These are phyloP conservation scores for Cyanocitta stelleri DNA, from an alignment of 2,113 vertebrate genomes.

Conservation along the genomic window DNA sequence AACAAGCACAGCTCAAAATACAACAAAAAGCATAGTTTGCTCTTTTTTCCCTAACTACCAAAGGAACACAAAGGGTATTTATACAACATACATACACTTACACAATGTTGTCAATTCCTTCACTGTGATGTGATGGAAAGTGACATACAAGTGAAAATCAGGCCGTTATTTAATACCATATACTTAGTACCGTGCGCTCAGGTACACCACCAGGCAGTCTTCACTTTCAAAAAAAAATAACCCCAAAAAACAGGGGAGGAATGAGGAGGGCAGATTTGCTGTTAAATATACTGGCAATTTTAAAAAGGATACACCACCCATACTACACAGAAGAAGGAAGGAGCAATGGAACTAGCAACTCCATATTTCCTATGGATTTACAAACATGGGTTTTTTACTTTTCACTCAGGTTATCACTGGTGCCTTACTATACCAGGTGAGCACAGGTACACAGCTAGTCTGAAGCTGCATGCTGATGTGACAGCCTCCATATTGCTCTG, in stretches of 20 bases:
- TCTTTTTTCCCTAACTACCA: background rate
- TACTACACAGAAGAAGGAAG: background rate
- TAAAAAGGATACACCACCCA: fast-evolving
- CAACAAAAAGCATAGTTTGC: background rate
- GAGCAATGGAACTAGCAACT: background rate
- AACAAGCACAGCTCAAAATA: background rate
- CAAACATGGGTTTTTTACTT: background rate
- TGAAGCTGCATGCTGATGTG: background rate
- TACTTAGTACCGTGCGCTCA: background rate
- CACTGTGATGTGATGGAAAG: background rate
- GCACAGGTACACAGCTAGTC: fast-evolving
- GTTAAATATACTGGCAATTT: background rate
- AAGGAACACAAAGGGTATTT: background rate
- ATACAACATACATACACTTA: background rate
- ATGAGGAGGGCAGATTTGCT: background rate
- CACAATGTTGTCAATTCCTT: background rate
- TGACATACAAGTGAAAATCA: background rate
- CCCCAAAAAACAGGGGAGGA: fast-evolving
- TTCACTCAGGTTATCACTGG: background rate
- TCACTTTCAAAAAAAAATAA: background rate
- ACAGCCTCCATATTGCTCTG: background rate
- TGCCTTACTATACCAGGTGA: background rate
- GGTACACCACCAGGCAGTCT: background rate
- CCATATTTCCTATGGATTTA: background rate
- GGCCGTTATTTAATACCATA: background rate